Evolutionary conservation across 2,797 vertebrate species (phyloP).

Genomic region (Lithobates sylvaticus): DNA sequence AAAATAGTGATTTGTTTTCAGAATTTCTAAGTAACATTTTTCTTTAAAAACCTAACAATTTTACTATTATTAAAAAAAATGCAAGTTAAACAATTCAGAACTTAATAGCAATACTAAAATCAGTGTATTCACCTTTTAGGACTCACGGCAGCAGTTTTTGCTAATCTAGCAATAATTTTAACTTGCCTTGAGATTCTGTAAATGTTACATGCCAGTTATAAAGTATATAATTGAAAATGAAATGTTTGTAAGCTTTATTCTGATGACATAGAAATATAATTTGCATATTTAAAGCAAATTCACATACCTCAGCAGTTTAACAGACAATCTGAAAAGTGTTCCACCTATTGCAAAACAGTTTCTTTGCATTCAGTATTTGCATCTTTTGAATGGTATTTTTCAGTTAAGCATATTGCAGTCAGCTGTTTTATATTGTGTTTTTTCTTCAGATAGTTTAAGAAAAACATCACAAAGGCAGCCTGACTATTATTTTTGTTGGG

Average conservation of each 20-base stretch:
- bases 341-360: neutral
- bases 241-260: neutral
- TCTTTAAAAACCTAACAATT: no score
- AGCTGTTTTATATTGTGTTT: neutral
- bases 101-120: neutral
- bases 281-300: neutral
- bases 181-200: neutral
- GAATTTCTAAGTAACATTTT: no score
- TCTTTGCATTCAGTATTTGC: neutral
- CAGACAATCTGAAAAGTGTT: neutral
- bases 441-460: neutral
- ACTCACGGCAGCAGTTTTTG: neutral
- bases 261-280: constrained; percentile 6
- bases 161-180: neutral
- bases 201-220: neutral
- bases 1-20: no score
- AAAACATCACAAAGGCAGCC: neutral
- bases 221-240: neutral
- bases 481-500: neutral
- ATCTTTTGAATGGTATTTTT: neutral
- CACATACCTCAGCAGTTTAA: neutral
- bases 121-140: neutral
- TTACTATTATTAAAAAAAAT: no score
- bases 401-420: neutral
- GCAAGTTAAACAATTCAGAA: neutral